Conservation (phyloP, 2,113 vertebrate species). For the Myrmophylax atrothorax region DNA sequence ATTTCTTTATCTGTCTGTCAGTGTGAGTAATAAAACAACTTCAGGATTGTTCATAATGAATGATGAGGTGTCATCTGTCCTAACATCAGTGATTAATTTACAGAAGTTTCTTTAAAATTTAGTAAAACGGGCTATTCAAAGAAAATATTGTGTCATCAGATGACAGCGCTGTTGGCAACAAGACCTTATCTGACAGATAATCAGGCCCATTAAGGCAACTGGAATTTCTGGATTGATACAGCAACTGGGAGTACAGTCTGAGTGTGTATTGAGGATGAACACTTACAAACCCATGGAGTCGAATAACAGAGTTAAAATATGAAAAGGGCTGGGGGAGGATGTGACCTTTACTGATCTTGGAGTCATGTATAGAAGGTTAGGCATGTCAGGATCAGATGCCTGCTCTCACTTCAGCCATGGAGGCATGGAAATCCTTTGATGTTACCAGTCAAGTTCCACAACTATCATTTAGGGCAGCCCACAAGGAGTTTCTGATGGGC, state of each 20-base stretch:
- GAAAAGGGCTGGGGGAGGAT: not conserved
- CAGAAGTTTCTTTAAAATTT: not conserved
- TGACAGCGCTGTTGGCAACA: not conserved
- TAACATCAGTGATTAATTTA: not conserved
- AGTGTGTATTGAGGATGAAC: not conserved
- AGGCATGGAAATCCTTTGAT: not conserved
- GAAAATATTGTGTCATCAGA: not conserved
- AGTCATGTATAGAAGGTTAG: not conserved
- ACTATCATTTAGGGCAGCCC: not conserved
- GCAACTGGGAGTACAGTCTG: not conserved
- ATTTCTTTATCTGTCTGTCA: conserved; percentile 12
- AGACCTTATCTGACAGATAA: not conserved
- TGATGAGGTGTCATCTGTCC: not conserved
- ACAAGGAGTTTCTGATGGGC: not conserved
- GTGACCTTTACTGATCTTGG: not conserved
- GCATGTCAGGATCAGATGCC: not conserved
- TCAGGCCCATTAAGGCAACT: not conserved
- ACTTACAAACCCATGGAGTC: not conserved
- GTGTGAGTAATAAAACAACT: conserved; percentile 2
- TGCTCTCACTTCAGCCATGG: not conserved
- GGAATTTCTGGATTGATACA: not conserved
- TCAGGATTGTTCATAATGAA: not conserved
- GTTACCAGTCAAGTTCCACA: not conserved
- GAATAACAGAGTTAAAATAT: not conserved
- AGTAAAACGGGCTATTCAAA: not conserved